phyloP scores from a whole-genome alignment of 37 sponge, comb jelly and placozoan genomes.

The Eunapius fragilis region DNA sequence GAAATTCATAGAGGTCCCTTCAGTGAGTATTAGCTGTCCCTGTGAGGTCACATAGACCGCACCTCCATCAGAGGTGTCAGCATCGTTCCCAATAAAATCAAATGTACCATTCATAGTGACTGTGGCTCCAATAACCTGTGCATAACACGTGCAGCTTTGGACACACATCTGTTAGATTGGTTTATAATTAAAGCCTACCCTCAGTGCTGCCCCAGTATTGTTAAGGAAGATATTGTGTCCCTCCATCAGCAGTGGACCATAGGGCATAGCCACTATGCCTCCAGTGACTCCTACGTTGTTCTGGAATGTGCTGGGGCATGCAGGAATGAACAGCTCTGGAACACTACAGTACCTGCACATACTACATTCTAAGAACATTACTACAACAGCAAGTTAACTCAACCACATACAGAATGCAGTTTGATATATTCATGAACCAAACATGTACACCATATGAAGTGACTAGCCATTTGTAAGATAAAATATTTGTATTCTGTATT shows the following conservation, averaged over 20 bases:
- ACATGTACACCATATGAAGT: too few species aligned
- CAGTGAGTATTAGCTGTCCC: slow-evolving; percentile 40
- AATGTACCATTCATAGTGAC: slow-evolving; percentile 17
- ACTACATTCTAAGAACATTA: too few species aligned
- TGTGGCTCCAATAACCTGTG: slow-evolving; percentile 31
- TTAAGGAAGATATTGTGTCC: background rate
- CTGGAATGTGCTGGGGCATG: background rate
- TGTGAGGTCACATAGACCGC: slow-evolving; percentile 28
- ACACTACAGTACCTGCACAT: too few species aligned
- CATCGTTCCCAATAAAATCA: slow-evolving; percentile 14
- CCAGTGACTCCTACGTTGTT: background rate
- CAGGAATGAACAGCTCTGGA: background rate
- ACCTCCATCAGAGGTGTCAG: slow-evolving; percentile 12
- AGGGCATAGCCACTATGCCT: background rate
- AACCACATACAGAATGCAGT: too few species aligned
- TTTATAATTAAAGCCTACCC: background rate
- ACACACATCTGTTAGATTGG: background rate
- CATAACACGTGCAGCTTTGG: background rate
- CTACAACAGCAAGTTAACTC: too few species aligned
- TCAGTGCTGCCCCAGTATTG: slow-evolving; percentile 12
- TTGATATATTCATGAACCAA: too few species aligned
- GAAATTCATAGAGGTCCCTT: background rate
- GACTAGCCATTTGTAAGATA: too few species aligned
- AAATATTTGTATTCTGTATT: too few species aligned
- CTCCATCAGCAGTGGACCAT: background rate